Evolutionary conservation across 2,797 vertebrate species (phyloP).

Genomic region (Pseudochirops cupreus): DNA sequence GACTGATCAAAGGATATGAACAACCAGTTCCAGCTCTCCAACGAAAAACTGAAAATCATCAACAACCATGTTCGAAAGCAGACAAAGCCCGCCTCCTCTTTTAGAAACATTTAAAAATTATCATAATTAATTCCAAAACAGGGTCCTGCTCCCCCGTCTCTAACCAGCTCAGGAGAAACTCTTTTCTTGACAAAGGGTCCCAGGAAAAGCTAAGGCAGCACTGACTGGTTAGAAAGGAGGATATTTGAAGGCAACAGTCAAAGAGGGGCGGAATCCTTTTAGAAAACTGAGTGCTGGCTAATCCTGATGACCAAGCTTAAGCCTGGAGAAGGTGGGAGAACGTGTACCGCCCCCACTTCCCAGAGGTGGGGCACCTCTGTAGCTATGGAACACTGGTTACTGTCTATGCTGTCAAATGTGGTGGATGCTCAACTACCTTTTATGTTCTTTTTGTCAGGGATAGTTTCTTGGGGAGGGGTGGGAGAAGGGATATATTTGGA

Average conservation of each 20-base stretch:
- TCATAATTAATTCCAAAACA: background rate
- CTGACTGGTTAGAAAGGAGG: background rate
- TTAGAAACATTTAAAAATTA: background rate
- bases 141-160: background rate
- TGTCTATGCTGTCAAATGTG: too few species aligned
- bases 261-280: background rate
- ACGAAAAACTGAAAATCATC: background rate
- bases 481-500: too few species aligned
- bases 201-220: background rate
- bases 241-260: background rate
- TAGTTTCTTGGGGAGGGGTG: too few species aligned
- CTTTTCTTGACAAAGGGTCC: background rate
- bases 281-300: background rate
- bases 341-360: too few species aligned
- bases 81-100: background rate
- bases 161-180: background rate
- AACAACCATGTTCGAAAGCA: background rate
- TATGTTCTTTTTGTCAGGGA: too few species aligned
- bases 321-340: too few species aligned
- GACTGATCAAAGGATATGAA: background rate
- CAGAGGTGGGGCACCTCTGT: too few species aligned
- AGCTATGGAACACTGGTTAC: too few species aligned
- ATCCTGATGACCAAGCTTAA: too few species aligned
- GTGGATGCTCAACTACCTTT: too few species aligned
- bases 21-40: background rate